Percentiles rank a stretch among this genome's conserved stretches.
These are phyloP conservation scores for Procambarus virginalis DNA, from an alignment of 1,140 invertebrate genomes.

Conservation along the genomic window DNA sequence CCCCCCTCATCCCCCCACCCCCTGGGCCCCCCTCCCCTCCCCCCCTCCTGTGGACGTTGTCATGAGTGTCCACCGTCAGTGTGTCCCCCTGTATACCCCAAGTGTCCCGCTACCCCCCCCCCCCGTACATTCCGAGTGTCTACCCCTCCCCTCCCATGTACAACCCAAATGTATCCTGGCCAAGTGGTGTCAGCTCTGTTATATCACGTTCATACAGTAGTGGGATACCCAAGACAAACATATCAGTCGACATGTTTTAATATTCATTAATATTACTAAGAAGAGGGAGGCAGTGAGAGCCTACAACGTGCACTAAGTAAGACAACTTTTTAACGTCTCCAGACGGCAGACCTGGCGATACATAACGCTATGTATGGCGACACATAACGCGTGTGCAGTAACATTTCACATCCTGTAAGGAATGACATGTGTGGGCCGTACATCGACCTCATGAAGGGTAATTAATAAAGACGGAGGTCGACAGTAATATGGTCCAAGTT, in stretches of 20 bases:
- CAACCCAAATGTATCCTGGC: constrained; percentile 17
- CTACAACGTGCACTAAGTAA: background rate
- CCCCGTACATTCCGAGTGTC: no score
- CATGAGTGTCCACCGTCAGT: constrained; percentile 55
- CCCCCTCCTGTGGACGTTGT: constrained; percentile 56
- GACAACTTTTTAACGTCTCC: background rate
- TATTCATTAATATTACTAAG: background rate
- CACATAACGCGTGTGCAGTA: no score
- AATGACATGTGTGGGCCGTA: no score
- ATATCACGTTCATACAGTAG: background rate
- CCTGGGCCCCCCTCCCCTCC: constrained; percentile 13
- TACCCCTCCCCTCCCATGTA: no score
- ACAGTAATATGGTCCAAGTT: constrained; percentile 17
- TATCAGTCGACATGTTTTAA: background rate
- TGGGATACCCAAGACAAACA: background rate
- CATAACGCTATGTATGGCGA: no score
- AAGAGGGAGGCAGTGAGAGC: background rate
- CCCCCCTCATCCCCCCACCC: constrained; percentile 29
- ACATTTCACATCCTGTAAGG: no score
- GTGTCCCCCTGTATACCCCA: constrained; percentile 22
- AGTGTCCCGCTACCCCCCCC: background rate
- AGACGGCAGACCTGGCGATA: background rate
- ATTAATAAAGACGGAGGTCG: background rate
- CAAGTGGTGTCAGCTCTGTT: constrained; percentile 55
- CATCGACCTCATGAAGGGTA: background rate